Base-by-base conservation (phyloP, 1,140 invertebrate genomes). In the Zelostemma sp. region DNA sequence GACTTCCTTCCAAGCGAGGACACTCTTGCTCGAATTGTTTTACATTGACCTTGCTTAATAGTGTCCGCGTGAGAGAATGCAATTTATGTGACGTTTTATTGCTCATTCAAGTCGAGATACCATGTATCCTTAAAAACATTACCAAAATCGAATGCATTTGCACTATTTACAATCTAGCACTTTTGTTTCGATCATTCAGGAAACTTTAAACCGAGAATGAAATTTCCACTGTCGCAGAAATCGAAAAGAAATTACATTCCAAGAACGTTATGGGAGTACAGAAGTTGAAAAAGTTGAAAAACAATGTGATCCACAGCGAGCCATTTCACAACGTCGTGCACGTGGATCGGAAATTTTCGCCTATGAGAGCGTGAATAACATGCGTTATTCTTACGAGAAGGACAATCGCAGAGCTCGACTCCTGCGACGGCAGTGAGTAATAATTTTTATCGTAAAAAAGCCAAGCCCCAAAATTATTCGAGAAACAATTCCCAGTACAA, bases 321-420 rank as follows among this genome's bases (percentile, higher is more conserved):
- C 35, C 43, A 59, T 16, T 54, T 1, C 12, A 47, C 47, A 62
- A 59, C 61, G 46, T 56, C 73, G 51, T 54, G 61, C 45, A 62
- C 72, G 68, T 56, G 28, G 61, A 51, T 66, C 59, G 46, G 71
- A 70, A 59, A 63, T 63, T 68, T 63, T 70, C 77, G 71, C 62
- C 62, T 75, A 78, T 67, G 79, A 80, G 77, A 81, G 79, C 77
- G 79, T 81, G 74, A 81, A 80, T 72, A 76, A 73, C 70, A 73
- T 59, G 72, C 68, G 63, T 68, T 53, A 53, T 75, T 66, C 60
- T 58, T 60, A 40, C 62, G 65, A 59, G 33, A 60, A 64, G 48
- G 50, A 69, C 67, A 71, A 68, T 72, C 67, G 71, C 62, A 68
- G 68, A 70, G 49, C 53, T 51, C 71, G 58, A 71, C 59, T 65